Evolutionary conservation across 2,797 vertebrate genomes (phyloP), one percentile per base, ranked within the genome.

Genomic region (Ceyx erithaca): DNA sequence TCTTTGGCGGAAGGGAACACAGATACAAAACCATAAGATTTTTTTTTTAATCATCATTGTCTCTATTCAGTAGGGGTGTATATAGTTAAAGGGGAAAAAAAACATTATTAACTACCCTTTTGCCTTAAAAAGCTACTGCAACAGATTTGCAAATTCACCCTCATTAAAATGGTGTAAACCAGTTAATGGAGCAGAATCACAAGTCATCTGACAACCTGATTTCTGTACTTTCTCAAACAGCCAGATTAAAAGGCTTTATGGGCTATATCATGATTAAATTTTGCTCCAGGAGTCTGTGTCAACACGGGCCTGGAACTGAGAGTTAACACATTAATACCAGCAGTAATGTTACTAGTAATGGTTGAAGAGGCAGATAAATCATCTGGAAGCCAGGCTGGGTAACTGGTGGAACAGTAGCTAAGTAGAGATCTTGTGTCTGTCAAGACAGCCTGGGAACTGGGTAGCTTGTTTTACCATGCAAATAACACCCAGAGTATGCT

Each of bases 391-490:
- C 37, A 67, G 54, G 37, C 37, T 33, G 28, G 17, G 25, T 30
- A 40, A 20, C 43, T 26, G 43, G 21, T 48, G 48, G 48, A 80
- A 54, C 57, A 43, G 37, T 4, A 85, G 43, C 61, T 75, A 28
- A 70, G 55, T 71, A 31, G 20, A 83, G 55, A 59, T 70, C 16
- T 49, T 1, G 0, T 51, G 66, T 28, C 72, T 82, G 33, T 45
- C 43, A 87, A 40, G 62, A 40, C 49, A 87, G 84, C 51, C 84
- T 94, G 93, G 87, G 90, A 94, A 94, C 3, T 62, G 58, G 46
- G 58, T 18, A 87, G 46, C 72, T 87, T 80, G 35, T 71, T 85
- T 78, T 52, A 72, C 71, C 55, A 90, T 62, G 88, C 80, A 94
- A 92, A 92, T 85, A 49, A 67, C 14, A 59, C 40, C 67, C 80